A percentile compares a stretch with the other conserved stretches of the same genome.
Conservation (phyloP, 2,113 vertebrate genomes). For the Bufo bufo region DNA sequence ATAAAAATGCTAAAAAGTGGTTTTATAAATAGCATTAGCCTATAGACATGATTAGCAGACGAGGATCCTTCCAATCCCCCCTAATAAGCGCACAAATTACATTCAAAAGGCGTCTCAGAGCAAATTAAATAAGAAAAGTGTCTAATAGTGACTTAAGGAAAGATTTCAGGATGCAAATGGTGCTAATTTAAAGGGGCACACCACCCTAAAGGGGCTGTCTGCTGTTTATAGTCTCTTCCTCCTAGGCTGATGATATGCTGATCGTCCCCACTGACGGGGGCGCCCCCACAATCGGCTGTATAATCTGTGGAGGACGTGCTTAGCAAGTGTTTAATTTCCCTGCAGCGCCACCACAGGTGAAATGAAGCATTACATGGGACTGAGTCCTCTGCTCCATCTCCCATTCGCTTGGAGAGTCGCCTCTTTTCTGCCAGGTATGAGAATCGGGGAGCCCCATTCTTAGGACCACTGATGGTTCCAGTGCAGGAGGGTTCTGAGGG, state of each 20-base stretch:
- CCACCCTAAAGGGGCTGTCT: background rate
- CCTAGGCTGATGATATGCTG: background rate
- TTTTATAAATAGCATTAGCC: slow-evolving; percentile 54
- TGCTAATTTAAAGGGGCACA: background rate
- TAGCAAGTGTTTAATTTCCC: background rate
- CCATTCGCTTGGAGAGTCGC: too few species aligned
- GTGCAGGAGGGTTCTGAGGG: too few species aligned
- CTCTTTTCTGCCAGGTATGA: too few species aligned
- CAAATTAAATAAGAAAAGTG: slow-evolving; percentile 48
- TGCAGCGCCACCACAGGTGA: background rate
- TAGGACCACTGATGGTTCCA: too few species aligned
- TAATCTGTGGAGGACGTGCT: background rate
- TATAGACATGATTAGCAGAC: slow-evolving; percentile 42
- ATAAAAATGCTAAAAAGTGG: slow-evolving; percentile 53
- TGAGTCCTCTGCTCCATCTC: too few species aligned
- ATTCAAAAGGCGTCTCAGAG: slow-evolving; percentile 42
- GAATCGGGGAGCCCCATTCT: too few species aligned
- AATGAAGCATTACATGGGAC: background rate
- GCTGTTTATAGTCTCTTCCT: background rate
- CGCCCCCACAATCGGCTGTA: background rate
- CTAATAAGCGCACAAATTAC: slow-evolving; percentile 54
- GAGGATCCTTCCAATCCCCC: slow-evolving; percentile 45
- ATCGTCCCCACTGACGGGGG: background rate
- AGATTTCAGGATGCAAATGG: slow-evolving; percentile 10
- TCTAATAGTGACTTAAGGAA: slow-evolving; percentile 44